Evolutionary conservation across 1,140 invertebrate genomes (phyloP).

Genomic region (Bemisia tabaci): DNA sequence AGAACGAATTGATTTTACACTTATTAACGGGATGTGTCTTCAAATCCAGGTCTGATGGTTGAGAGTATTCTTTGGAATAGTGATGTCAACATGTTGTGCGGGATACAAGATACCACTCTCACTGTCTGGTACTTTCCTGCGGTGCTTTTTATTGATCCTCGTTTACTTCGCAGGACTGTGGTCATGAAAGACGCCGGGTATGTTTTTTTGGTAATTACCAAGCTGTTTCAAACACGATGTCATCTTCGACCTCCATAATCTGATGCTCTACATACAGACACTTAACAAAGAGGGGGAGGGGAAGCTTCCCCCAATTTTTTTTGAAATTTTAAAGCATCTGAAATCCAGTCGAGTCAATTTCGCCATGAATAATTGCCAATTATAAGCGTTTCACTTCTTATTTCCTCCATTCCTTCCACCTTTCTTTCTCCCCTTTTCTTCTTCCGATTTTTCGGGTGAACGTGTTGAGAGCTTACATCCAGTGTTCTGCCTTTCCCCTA

Average conservation of each 20-base stretch:
- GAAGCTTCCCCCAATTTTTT: too few relatives aligned
- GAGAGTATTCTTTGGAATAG: slow-evolving; percentile 70
- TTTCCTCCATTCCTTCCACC: too few relatives aligned
- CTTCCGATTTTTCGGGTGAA: too few relatives aligned
- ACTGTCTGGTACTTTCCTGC: slow-evolving; percentile 78
- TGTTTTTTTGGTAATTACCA: slow-evolving; percentile 1
- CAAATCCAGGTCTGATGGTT: slow-evolving; percentile 51
- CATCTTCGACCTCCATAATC: too few relatives aligned
- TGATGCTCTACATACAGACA: neutral
- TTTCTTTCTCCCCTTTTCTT: too few relatives aligned
- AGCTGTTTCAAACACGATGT: neutral
- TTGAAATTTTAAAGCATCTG: too few relatives aligned
- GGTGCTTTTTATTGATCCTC: slow-evolving; percentile 56
- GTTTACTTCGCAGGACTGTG: slow-evolving; percentile 47
- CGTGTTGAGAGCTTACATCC: too few relatives aligned
- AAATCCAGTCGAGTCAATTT: neutral
- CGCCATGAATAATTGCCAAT: neutral
- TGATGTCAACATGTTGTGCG: slow-evolving; percentile 67
- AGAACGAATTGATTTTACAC: too few relatives aligned
- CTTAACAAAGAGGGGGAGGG: neutral
- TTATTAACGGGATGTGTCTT: too few relatives aligned
- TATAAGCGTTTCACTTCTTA: too few relatives aligned
- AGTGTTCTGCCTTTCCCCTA: too few relatives aligned
- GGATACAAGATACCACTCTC: slow-evolving; percentile 64
- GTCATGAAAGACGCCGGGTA: slow-evolving; percentile 50